Base-by-base conservation (phyloP, 1,140 invertebrate genomes). In the Probaryconus sp. region DNA sequence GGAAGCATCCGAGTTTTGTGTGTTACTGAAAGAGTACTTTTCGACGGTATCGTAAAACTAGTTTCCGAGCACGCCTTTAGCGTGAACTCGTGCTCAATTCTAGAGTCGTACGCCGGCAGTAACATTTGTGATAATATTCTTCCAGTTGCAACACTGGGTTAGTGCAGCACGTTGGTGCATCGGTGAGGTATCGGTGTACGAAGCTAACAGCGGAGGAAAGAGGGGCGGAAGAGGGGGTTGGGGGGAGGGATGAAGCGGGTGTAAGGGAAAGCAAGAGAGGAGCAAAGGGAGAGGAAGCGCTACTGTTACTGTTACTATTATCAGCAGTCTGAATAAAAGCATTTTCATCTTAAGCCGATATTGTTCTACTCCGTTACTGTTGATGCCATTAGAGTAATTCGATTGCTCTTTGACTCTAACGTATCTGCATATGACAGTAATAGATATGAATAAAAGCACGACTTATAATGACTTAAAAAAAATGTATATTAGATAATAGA, bases 41-140 rank as follows among this genome's bases (percentile, higher is more conserved):
- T 60, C 53, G 53, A 60, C 60, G 61, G 61, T 37, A 53, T 73
- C 61, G 61, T 73, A 73, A 65, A 73, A 73, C 69, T 67, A 73
- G 60, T 65, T 70, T 38, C 56, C 47, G 47, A 65, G 38, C 48
- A 35, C n/a, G 61, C 69, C 58, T 72, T 58, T 30, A 61, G 53
- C 38, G 61, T 61, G 47, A 73, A 67, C 55, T 56, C 61, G 70
- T 51, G 51, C 68, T 58, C 65, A 51, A 79, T 77, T 64, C 55
- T 51, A 58, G 55, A 61, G 61, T 61, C 58, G 70, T 61, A 35
- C 53, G 38, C 43, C 61, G 71, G 73, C 78, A 65, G 71, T 79
- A 67, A 79, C 71, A 58, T 64, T 65, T 51, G 63, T 35, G 64
- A 75, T 69, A 60, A 67, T 61, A 67, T 67, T 75, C 64, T 48